Evolutionary conservation across 2,797 vertebrate species (phyloP), one percentile per base, ranked within the genome.

Genomic region (Podargus strigoides): DNA sequence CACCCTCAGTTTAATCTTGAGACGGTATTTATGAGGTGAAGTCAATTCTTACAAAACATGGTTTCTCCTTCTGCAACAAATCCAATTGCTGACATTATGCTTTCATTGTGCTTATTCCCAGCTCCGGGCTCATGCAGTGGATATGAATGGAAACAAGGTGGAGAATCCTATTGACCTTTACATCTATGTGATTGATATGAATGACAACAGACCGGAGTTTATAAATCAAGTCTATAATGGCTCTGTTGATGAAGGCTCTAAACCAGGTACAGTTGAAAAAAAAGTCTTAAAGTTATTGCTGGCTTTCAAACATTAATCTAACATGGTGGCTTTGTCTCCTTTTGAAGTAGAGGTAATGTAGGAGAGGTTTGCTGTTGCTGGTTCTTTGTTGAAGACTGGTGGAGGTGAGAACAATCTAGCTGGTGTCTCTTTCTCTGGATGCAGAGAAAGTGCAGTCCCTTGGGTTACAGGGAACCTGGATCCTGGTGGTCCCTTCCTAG

Each of bases 101-200:
- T 95, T 52, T 72, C 49, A 10, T 55, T 96, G 75, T 97, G 89
- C 94, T 95, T 92, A 10, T 95, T 93, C 90, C 64, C 98, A 99
- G 99, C 98, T 99, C 69, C 97, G 98, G 62, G 99, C 99, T 56
- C 99, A 99, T 7, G 99, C 99, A 0, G 99, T 99, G 93, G 99
- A 99, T 96, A 99, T 99, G 99, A 99, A 99, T 14, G 99, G 99
- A 21, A 99, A 99, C 97, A 99, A 99, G 97, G 99, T 99, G 87
- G 99, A 99, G 97, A 99, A 99, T 95, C 99, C 99, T 41, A 99
- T 99, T 50, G 99, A 99, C 97, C 98, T 99, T 69, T 99, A 99
- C 97, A 99, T 99, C 98, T 99, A 99, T 3, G 99, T 99, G 95
- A 99, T 99, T 63, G 99, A 99, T 97, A 99, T 99, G 98, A 99